Conservation (phyloP, 2,113 vertebrate species). For the Craseonycteris thonglongyai region DNA sequence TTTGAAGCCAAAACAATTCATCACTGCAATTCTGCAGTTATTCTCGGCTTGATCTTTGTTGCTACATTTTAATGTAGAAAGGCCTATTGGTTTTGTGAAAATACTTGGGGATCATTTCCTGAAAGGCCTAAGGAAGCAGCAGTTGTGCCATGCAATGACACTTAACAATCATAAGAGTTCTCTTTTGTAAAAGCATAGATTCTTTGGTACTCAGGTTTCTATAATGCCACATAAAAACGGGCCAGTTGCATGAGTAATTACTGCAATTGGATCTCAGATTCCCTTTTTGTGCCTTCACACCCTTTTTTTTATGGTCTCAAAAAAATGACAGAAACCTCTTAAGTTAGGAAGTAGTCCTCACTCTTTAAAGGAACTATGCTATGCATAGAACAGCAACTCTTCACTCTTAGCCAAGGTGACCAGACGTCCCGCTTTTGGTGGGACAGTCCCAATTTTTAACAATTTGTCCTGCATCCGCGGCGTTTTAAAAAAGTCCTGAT, state of each 20-base stretch:
- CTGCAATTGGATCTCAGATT: constrained; percentile 40
- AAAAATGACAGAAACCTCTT: background rate
- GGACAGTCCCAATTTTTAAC: no score
- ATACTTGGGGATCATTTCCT: background rate
- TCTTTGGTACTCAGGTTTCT: constrained; percentile 34
- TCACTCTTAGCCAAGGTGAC: no score
- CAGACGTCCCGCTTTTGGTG: no score
- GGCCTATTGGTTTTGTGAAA: background rate
- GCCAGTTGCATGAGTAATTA: constrained; percentile 32
- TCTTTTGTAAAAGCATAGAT: constrained; percentile 5
- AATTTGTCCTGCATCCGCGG: no score
- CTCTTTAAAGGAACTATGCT: background rate
- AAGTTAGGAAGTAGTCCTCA: constrained; percentile 17
- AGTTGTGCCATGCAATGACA: background rate
- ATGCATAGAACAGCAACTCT: background rate
- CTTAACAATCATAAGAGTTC: no score
- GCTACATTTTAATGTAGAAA: constrained; percentile 19
- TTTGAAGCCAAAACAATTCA: background rate
- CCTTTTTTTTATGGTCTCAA: constrained; percentile 5
- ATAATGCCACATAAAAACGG: background rate
- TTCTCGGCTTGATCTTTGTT: background rate
- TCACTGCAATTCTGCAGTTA: background rate
- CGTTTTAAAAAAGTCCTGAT: no score
- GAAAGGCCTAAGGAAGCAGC: background rate
- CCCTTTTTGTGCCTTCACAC: constrained; percentile 52